Evolutionary conservation across 2,888 invertebrate species (phyloP), one percentile per base, ranked within the genome.

Genomic region (Acleris sparsana): DNA sequence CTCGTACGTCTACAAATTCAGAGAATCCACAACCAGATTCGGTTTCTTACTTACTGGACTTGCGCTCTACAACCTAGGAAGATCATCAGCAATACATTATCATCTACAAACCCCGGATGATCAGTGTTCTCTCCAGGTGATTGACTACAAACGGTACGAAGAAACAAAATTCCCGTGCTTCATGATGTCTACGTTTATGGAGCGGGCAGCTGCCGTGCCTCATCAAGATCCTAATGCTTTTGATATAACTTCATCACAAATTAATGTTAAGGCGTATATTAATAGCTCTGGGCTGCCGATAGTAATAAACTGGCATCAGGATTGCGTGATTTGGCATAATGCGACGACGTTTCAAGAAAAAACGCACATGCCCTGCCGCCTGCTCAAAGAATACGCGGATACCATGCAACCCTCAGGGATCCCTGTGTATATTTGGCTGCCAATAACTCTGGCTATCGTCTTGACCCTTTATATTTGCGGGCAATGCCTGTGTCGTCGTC

Each of bases 321-420:
- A 85, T 58, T 92, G 92, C 67, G 78, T 89, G 33, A 71, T 92
- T 43, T 92, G 92, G 92, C 88, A 88, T 67, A 92, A 92, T 66
- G 71, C 82, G 20, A 85, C 87, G 9, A 61, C 74, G 71, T 70
- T 78, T 52, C 73, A 80, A 68, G 85, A 87, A 59, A 84, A 77
- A 46, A 84, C 83, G 51, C 72, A 74, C 4, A 78, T 92, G 33
- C 86, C 90, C 1, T 92, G 92, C 67, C 80, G 83, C 4, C 74
- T 92, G 70, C 75, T 92, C 70, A 82, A 85, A 71, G 78, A 85
- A 67, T 92, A 92, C 52, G 83, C 91, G 11, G 81, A 83, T 6
- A 89, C 89, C 2, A 83, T 92, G 80, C 83, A 82, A 59, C 83
- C 84, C 13, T 73, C 82, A 0, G 86, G 88, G 0, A 75, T 89